Evolutionary conservation across 2,888 invertebrate species (phyloP), one percentile per base, ranked within the genome.

Genomic region (Sinodicranocentrus sp.): DNA sequence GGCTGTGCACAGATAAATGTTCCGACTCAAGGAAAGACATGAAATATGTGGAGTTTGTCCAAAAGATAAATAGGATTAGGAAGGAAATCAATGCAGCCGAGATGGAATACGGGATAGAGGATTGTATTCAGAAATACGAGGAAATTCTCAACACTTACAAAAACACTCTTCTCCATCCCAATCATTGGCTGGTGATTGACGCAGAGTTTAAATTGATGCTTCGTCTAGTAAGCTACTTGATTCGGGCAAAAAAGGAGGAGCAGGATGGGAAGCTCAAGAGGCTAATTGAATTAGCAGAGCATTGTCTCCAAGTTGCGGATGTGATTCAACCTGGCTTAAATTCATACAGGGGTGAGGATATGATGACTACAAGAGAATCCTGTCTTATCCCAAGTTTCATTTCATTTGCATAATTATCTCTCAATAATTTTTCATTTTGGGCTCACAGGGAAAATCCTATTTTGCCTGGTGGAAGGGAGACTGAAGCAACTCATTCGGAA

Each of bases 151-250:
- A 75, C 21, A 83, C 72, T n/a, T 71, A 85, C 76, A 82, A 83
- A 68, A 85, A 83, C 15, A 72, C 57, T 52, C 67, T 63, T 1
- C 76, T 88, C 17, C 85, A 87, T 75, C 33, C 28, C 13, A 88
- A 88, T 82, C 88, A 87, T 71, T 88, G 88, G 88, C 73, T 87
- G 2, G 77, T 88, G 68, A 85, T 88, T 70, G 88, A 88, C 78
- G 70, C 70, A 5, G 85, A 86, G 52, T 88, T 80, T 72, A 78
- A 83, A 28, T 54, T 88, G n/a, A 82, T 87, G 52, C 85, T 84
- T 39, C 39, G 85, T 13, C 71, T 88, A 28, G 78, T 84, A 57
- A 82, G 79, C 28, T 85, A 83, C 68, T 67, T 87, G 78, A 82
- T 68, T 17, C 67, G 82, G 44, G 76, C 77, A 3, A 82, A 79